A percentile compares a stretch with the other conserved stretches of the same genome.
These are phyloP conservation scores for Calliopsis andreniformis DNA, from an alignment of 1,140 invertebrate genomes.

Conservation along the genomic window DNA sequence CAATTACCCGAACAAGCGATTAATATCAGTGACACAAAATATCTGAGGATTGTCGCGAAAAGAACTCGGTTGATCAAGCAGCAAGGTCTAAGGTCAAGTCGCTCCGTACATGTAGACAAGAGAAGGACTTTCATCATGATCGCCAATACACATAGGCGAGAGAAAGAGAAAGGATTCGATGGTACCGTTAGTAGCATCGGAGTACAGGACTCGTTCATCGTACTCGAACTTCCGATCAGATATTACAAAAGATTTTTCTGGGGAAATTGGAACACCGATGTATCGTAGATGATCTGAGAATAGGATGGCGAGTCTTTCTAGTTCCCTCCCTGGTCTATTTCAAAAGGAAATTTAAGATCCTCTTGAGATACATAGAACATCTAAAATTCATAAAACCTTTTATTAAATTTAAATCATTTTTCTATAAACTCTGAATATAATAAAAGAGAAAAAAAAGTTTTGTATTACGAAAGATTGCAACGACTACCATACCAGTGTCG, in stretches of 20 bases:
- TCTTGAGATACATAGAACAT: too few species aligned
- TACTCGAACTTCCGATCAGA: slow-evolving; percentile 38
- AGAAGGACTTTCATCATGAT: slow-evolving; percentile 37
- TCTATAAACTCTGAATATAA: too few species aligned
- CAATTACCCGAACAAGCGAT: slow-evolving; percentile 7
- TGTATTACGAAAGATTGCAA: too few species aligned
- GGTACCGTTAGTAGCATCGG: slow-evolving; percentile 38
- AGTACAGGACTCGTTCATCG: slow-evolving; percentile 20
- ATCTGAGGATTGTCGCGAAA: background rate
- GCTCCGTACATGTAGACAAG: slow-evolving; percentile 8
- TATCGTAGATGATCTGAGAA: background rate
- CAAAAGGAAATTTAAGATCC: too few species aligned
- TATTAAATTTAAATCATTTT: too few species aligned
- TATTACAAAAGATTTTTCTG: background rate
- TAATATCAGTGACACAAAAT: background rate
- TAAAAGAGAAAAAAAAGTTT: too few species aligned
- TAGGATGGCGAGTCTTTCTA: too few species aligned
- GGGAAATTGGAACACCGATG: background rate
- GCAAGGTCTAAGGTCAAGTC: slow-evolving; percentile 20
- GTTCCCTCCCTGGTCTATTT: too few species aligned
- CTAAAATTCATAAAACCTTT: too few species aligned
- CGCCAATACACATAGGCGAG: slow-evolving; percentile 4
- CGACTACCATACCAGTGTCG: background rate
- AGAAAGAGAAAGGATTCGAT: slow-evolving; percentile 37
- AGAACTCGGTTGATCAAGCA: slow-evolving; percentile 21